Evolutionary conservation across 2,113 vertebrate genomes (phyloP).

Genomic region (Heloderma charlesbogerti): DNA sequence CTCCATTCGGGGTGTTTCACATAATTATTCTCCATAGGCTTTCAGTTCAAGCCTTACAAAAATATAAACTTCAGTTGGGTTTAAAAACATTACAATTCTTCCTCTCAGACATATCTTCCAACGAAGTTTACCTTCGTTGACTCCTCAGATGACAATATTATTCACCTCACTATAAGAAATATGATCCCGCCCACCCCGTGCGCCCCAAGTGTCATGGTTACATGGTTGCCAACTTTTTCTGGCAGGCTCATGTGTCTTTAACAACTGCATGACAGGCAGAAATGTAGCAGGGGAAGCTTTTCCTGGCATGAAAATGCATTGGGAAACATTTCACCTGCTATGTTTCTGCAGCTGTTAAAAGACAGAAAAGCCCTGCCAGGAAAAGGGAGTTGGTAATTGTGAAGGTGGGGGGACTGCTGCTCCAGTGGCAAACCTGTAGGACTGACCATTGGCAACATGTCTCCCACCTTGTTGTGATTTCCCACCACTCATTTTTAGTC

Average conservation of each 20-base stretch:
- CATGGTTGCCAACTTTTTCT: neutral
- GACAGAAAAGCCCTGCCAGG: neutral
- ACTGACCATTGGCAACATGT: neutral
- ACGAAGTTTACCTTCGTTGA: neutral
- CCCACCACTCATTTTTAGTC: neutral
- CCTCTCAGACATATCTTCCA: slow-evolving; percentile 34
- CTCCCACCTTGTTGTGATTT: neutral
- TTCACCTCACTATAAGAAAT: neutral
- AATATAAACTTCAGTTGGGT: slow-evolving; percentile 62
- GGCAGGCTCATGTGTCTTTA: neutral
- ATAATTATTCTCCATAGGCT: slow-evolving; percentile 71
- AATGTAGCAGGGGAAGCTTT: neutral
- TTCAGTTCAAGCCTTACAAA: slow-evolving; percentile 57
- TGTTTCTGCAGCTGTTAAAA: neutral
- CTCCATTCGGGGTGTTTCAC: slow-evolving; percentile 73
- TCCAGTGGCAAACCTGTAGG: neutral
- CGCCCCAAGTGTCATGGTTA: neutral
- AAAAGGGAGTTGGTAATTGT: neutral
- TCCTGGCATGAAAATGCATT: neutral
- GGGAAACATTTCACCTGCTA: neutral
- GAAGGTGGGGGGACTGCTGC: neutral
- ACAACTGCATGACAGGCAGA: slow-evolving; percentile 3
- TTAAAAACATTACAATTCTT: slow-evolving; percentile 60
- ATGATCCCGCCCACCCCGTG: neutral
- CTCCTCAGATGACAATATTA: slow-evolving; percentile 1